Evolutionary conservation across 2,797 vertebrate genomes (phyloP).

Genomic region (Somateria mollissima): DNA sequence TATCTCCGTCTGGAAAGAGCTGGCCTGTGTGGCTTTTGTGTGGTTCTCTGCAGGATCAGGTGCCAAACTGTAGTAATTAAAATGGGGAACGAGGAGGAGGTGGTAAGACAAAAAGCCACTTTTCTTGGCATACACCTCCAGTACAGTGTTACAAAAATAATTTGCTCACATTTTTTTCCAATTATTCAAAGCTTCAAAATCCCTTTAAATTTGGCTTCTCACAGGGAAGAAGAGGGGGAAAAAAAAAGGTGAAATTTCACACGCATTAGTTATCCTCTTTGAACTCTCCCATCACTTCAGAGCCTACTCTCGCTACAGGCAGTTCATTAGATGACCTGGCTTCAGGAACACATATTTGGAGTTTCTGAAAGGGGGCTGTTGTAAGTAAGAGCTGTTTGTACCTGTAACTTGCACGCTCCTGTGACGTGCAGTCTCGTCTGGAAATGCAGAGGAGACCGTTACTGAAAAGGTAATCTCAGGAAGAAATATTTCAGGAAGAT

Average conservation of each 20-base stretch:
- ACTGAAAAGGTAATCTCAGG: not conserved
- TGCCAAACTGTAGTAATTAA: constrained; percentile 62
- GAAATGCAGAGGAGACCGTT: not conserved
- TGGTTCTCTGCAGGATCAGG: constrained; percentile 31
- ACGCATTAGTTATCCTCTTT: not conserved
- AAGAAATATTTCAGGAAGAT: not conserved
- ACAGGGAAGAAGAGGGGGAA: accelerated
- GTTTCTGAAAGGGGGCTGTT: not conserved
- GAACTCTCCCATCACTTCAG: not conserved
- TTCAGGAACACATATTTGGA: not conserved
- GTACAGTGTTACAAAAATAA: constrained; percentile 23
- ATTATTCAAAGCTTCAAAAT: constrained; percentile 25
- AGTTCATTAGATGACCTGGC: not conserved
- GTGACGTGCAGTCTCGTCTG: not conserved
- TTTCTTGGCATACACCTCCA: not conserved
- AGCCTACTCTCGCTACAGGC: not conserved
- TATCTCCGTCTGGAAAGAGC: constrained; percentile 37
- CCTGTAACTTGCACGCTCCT: not conserved
- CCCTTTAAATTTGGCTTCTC: not conserved
- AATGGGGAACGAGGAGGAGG: constrained; percentile 35
- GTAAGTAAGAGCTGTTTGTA: not conserved
- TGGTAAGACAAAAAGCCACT: constrained; percentile 23
- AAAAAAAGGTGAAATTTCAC: not conserved
- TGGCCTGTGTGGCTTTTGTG: constrained; percentile 25
- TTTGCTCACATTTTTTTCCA: not conserved